Evolutionary conservation across 2,888 invertebrate genomes (phyloP).

Genomic region (Dilophus febrilis): DNA sequence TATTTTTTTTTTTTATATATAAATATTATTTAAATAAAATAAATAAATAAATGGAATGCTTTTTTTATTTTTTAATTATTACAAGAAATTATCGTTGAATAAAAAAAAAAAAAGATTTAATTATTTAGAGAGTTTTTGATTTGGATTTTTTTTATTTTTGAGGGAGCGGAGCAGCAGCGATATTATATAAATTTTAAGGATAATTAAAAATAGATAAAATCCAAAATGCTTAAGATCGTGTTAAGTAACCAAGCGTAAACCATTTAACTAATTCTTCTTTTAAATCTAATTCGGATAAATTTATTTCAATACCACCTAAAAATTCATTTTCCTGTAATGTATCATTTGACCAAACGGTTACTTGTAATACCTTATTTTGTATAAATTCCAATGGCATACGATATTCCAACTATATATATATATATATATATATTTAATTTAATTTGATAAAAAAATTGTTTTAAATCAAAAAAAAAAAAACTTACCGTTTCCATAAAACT

Average conservation of each 20-base stretch:
- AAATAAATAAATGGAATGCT: no score
- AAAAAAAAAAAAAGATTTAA: no score
- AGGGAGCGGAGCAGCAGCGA: no score
- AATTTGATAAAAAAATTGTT: background rate
- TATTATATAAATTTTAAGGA: no score
- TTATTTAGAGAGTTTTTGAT: no score
- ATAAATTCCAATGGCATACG: slow-evolving; percentile 67
- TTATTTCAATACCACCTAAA: slow-evolving; percentile 77
- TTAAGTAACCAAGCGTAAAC: slow-evolving; percentile 49
- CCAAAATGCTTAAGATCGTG: slow-evolving; percentile 15
- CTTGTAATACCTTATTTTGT: slow-evolving; percentile 60
- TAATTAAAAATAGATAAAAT: no score
- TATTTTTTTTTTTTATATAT: no score
- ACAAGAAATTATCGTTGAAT: no score
- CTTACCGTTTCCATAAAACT: slow-evolving; percentile 94
- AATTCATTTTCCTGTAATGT: slow-evolving; percentile 87
- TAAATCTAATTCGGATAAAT: slow-evolving; percentile 53
- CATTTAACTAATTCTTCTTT: slow-evolving; percentile 68
- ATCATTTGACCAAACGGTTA: slow-evolving; percentile 91
- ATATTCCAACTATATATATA: slow-evolving; percentile 57
- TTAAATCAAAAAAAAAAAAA: slow-evolving; percentile 5
- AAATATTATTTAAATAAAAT: no score
- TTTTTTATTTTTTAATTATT: no score
- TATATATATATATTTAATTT: slow-evolving; percentile 3
- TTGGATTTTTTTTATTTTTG: no score